Evolutionary conservation across 2,113 vertebrate species (phyloP).

Genomic region (Corythornis cristatus): DNA sequence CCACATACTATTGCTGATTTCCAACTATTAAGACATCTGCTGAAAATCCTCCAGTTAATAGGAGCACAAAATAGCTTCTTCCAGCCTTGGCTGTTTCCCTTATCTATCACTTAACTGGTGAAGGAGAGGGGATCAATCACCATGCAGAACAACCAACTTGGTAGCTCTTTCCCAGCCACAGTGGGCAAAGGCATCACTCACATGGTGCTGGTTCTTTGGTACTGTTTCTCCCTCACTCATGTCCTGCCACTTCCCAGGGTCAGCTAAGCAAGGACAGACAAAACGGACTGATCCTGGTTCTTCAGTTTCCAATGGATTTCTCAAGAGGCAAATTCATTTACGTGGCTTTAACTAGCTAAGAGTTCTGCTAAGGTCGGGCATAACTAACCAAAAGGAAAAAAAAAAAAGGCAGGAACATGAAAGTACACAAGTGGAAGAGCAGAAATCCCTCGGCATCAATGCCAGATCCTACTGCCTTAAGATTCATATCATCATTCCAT

Average conservation of each 20-base stretch:
- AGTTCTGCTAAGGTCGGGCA: conserved; percentile 25
- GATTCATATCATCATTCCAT: conserved; percentile 61
- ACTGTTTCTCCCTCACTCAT: background rate
- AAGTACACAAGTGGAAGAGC: conserved; percentile 33
- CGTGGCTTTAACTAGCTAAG: background rate
- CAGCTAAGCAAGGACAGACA: background rate
- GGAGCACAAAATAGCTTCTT: conserved; percentile 47
- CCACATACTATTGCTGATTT: conserved; percentile 63
- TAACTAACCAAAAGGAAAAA: background rate
- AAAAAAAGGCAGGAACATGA: background rate
- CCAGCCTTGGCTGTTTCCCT: conserved; percentile 45
- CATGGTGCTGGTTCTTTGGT: background rate
- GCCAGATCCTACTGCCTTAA: conserved; percentile 64
- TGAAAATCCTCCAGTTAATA: conserved; percentile 61
- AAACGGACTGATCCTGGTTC: background rate
- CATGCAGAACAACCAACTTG: background rate
- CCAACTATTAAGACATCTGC: conserved; percentile 66
- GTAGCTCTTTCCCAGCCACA: conserved; percentile 27
- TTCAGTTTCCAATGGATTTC: background rate
- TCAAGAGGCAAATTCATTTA: background rate
- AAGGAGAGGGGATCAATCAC: conserved; percentile 38
- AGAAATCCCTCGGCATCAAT: conserved; percentile 50
- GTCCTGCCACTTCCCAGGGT: background rate
- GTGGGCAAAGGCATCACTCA: background rate
- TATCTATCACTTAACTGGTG: background rate